Conservation (phyloP, 2,888 invertebrate species). For the Tubulanus polymorphus region DNA sequence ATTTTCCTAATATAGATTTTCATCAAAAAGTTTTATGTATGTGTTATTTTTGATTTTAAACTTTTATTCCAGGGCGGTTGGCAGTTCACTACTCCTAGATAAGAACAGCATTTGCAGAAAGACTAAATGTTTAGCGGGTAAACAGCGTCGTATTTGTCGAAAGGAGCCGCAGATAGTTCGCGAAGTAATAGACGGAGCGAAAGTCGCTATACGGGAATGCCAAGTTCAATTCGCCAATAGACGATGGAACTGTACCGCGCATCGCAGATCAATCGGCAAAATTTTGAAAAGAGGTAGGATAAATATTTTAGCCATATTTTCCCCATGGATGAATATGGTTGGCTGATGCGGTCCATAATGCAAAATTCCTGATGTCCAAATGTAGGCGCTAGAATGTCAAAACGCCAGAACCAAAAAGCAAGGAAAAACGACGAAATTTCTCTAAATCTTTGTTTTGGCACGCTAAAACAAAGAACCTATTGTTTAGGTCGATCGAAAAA, state of each 20-base stretch:
- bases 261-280: slow-evolving; percentile 75
- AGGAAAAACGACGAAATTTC: not conserved
- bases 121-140: slow-evolving; percentile 70
- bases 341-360: too few species aligned
- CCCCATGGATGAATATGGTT: too few species aligned
- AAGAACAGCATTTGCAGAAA: slow-evolving; percentile 85
- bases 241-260: slow-evolving; percentile 83
- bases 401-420: not conserved
- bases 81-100: slow-evolving; percentile 82
- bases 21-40: too few species aligned
- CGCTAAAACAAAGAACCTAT: too few species aligned
- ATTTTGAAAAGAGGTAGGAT: slow-evolving; percentile 77
- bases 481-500: too few species aligned
- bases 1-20: too few species aligned
- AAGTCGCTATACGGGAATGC: slow-evolving; percentile 68
- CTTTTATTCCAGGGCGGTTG: slow-evolving; percentile 49
- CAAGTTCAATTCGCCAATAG: slow-evolving; percentile 77
- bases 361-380: too few species aligned
- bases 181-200: slow-evolving; percentile 78
- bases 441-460: too few species aligned
- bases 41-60: too few species aligned
- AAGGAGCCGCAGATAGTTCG: slow-evolving; percentile 76
- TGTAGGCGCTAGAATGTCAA: not conserved
- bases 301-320: too few species aligned
- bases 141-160: slow-evolving; percentile 63